Percentiles rank a stretch among this genome's conserved stretches.
These are phyloP conservation scores for Caenorhabditis auriculariae DNA, from an alignment of 2,888 invertebrate species.

Conservation along the genomic window DNA sequence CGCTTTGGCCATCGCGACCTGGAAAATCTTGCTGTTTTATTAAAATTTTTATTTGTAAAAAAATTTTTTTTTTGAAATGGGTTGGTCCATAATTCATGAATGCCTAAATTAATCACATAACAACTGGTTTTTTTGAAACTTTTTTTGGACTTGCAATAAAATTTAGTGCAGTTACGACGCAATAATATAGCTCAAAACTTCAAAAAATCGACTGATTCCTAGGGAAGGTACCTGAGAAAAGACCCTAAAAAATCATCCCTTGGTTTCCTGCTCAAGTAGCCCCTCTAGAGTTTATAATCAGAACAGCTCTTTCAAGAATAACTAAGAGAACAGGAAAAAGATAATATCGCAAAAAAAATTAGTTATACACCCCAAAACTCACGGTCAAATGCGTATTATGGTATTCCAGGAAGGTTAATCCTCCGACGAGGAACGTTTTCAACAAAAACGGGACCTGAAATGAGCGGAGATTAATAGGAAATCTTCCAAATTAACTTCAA, in stretches of 20 bases:
- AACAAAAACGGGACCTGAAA: constrained; percentile 38
- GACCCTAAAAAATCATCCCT: too few relatives aligned
- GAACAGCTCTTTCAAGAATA: too few relatives aligned
- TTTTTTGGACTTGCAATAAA: background rate
- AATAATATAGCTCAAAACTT: too few relatives aligned
- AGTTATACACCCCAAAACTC: background rate
- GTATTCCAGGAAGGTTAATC: constrained; percentile 44
- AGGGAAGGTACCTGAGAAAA: too few relatives aligned
- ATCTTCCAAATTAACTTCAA: too few relatives aligned
- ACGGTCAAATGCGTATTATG: constrained; percentile 50
- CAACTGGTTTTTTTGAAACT: background rate
- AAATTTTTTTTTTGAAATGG: too few relatives aligned
- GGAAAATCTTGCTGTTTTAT: background rate
- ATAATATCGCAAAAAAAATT: background rate
- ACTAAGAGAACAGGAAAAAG: too few relatives aligned
- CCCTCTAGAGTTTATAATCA: too few relatives aligned
- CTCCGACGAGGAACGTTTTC: constrained; percentile 33
- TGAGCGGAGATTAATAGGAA: too few relatives aligned
- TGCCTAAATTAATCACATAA: background rate
- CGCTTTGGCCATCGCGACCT: constrained; percentile 42
- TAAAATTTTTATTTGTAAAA: background rate
- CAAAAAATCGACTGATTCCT: too few relatives aligned
- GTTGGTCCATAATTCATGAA: background rate
- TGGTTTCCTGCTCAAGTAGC: too few relatives aligned
- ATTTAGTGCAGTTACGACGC: too few relatives aligned